Percentiles rank a stretch among this genome's conserved stretches.
These are phyloP conservation scores for Psilanteris sp. DNA, from an alignment of 1,140 invertebrate species.

Conservation along the genomic window DNA sequence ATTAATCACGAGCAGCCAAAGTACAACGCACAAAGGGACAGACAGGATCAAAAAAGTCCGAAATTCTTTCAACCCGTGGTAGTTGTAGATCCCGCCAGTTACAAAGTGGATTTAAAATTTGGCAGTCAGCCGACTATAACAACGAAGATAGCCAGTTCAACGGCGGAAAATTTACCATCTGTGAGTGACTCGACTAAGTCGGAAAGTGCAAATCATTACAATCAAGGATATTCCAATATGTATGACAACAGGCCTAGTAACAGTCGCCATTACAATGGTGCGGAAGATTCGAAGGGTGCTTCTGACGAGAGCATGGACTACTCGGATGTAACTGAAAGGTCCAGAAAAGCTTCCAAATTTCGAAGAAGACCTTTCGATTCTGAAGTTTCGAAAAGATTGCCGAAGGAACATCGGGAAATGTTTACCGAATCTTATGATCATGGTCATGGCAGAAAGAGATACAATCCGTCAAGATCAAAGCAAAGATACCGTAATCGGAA, in stretches of 20 bases:
- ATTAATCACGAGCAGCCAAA: constrained; percentile 5
- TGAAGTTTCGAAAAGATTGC: constrained; percentile 63
- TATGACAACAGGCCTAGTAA: constrained; percentile 33
- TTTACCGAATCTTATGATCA: constrained; percentile 59
- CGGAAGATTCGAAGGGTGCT: constrained; percentile 65
- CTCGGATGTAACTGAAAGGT: constrained; percentile 69
- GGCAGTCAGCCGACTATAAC: constrained; percentile 9
- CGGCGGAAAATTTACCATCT: background rate
- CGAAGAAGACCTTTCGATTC: constrained; percentile 65
- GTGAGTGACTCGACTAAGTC: constrained; percentile 11
- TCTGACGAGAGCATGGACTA: constrained; percentile 72
- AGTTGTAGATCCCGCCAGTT: constrained; percentile 65
- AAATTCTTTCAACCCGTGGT: constrained; percentile 67
- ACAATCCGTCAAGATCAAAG: constrained; percentile 61
- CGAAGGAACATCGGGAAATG: constrained; percentile 72
- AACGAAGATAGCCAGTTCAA: constrained; percentile 17
- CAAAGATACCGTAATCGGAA: constrained; percentile 58
- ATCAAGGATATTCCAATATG: constrained; percentile 8
- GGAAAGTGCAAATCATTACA: constrained; percentile 30
- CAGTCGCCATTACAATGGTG: constrained; percentile 65
- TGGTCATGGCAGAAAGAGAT: constrained; percentile 56
- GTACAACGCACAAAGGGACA: constrained; percentile 12
- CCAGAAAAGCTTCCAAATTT: constrained; percentile 67
- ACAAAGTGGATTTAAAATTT: constrained; percentile 63
- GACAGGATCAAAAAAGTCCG: constrained; percentile 13